A percentile compares a stretch with the other conserved stretches of the same genome.
These are phyloP conservation scores for Halocynthia aurantium DNA, from an alignment of 23 tunicate genomes.

Conservation along the genomic window DNA sequence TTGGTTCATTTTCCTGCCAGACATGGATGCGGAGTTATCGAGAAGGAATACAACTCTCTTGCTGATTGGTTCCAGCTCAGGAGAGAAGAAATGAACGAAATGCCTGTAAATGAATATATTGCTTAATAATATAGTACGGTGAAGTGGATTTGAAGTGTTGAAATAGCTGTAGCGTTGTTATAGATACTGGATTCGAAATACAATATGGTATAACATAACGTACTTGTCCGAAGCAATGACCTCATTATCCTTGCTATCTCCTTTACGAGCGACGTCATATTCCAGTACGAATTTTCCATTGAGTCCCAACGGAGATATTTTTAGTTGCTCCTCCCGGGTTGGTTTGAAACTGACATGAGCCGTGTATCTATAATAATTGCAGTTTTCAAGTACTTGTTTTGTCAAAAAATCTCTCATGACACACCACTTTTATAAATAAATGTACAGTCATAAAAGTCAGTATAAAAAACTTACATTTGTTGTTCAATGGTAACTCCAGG, in stretches of 20 bases:
- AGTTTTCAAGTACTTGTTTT: not conserved
- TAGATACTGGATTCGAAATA: too few relatives aligned
- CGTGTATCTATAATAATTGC: slow-evolving; percentile 6
- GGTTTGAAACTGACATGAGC: slow-evolving; percentile 30
- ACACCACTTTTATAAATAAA: not conserved
- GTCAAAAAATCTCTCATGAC: not conserved
- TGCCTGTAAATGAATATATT: slow-evolving; percentile 7
- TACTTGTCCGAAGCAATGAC: slow-evolving; percentile 8
- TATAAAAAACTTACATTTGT: slow-evolving; percentile 11
- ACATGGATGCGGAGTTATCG: slow-evolving; percentile 50
- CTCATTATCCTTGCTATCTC: not conserved
- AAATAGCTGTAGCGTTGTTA: too few relatives aligned
- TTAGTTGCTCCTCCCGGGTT: slow-evolving; percentile 23
- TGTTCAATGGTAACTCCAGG: slow-evolving; percentile 15
- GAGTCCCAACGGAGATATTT: slow-evolving; percentile 39
- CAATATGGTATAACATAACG: not conserved
- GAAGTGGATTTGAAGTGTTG: too few relatives aligned
- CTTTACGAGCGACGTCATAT: slow-evolving; percentile 23
- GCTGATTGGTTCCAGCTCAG: slow-evolving; percentile 17
- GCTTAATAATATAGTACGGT: too few relatives aligned
- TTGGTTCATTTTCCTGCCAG: slow-evolving; percentile 39
- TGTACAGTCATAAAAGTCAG: not conserved
- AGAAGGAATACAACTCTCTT: slow-evolving; percentile 43
- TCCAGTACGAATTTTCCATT: slow-evolving; percentile 41
- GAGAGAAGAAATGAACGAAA: slow-evolving; percentile 25